phyloP scores from a whole-genome alignment of 1,140 invertebrate genomes.

The Saccostrea echinata region DNA sequence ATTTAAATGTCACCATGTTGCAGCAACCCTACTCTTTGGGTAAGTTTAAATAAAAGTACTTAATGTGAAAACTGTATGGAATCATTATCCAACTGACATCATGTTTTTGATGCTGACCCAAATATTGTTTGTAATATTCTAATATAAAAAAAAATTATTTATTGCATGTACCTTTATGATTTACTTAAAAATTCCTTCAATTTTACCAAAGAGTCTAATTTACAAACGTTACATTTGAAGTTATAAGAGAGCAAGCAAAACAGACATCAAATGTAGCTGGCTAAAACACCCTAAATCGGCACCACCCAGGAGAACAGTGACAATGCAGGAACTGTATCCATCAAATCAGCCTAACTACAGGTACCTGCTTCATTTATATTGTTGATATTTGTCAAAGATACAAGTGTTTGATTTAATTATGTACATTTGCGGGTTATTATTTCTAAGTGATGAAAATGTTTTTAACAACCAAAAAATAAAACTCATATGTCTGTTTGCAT shows the following conservation, averaged over 20 bases:
- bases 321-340: neutral
- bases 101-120: neutral
- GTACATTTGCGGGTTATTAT: too few species aligned
- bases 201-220: neutral
- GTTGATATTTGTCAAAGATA: neutral
- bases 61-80: neutral
- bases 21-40: constrained; percentile 7
- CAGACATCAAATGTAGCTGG: neutral
- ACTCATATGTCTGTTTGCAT: neutral
- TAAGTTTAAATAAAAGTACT: neutral
- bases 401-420: neutral
- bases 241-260: constrained; percentile 5
- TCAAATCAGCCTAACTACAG: neutral
- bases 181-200: neutral
- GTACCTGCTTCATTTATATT: neutral
- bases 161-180: neutral
- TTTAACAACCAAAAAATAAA: neutral
- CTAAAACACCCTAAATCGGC: neutral
- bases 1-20: constrained; percentile 22
- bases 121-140: neutral
- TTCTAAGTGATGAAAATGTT: neutral
- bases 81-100: neutral
- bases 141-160: neutral
- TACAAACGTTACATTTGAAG: neutral
- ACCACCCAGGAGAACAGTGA: neutral